phyloP scores from a whole-genome alignment of 2,888 invertebrate species.

The Drosophila mimetica region DNA sequence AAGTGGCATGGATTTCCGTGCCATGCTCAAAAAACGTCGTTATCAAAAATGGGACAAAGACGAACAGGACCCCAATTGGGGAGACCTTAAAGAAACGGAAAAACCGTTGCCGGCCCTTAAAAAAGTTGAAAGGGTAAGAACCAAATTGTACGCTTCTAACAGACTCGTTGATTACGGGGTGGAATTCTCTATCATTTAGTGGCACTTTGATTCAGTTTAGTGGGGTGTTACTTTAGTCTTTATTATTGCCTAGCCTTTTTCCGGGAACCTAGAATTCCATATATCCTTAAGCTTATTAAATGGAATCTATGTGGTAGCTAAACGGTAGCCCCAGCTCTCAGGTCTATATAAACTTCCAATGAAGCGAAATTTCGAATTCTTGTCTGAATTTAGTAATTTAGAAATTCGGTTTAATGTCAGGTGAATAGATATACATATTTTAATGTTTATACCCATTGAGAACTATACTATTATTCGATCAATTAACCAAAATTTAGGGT shows the following conservation, averaged over 20 bases:
- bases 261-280: neutral
- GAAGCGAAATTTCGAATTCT: neutral
- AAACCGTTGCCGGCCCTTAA: conserved; percentile 94
- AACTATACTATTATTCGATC: neutral
- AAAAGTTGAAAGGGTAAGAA: conserved; percentile 95
- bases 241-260: too few relatives aligned
- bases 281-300: neutral
- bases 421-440: neutral
- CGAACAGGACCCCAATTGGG: conserved; percentile 96
- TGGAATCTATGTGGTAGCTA: neutral
- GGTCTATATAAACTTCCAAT: neutral
- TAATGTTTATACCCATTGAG: neutral
- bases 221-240: neutral
- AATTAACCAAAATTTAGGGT: conserved; percentile 57
- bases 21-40: conserved; percentile 98
- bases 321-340: neutral
- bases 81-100: conserved; percentile 95
- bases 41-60: conserved; percentile 97
- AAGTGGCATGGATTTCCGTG: conserved; percentile 99
- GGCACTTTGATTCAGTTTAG: conserved; percentile 15
- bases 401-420: neutral
- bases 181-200: conserved; percentile 15
- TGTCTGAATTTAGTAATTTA: neutral
- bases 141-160: conserved; percentile 3
- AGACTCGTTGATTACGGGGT: conserved; percentile 1